Evolutionary conservation across 2,888 invertebrate genomes (phyloP).

Genomic region (Slavum lentiscoides): DNA sequence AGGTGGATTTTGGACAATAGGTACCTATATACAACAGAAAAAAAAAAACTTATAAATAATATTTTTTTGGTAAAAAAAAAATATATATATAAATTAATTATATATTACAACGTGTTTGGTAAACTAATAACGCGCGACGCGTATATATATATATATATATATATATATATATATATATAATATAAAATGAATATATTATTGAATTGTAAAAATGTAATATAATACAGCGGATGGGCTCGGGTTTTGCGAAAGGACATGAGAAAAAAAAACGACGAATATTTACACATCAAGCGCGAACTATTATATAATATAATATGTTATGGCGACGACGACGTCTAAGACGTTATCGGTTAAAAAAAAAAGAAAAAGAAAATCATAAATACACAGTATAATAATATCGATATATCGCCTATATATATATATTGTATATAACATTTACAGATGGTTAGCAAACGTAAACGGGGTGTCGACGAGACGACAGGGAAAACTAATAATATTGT

Average conservation of each 20-base stretch:
- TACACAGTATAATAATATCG: neutral
- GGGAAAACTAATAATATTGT: neutral
- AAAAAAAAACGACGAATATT: constrained; percentile 10
- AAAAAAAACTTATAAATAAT: constrained; percentile 36
- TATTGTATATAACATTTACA: neutral
- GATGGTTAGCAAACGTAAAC: neutral
- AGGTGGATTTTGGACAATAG: constrained; percentile 48
- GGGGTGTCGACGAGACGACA: neutral
- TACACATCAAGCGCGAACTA: neutral
- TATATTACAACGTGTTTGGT: neutral
- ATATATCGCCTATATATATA: neutral
- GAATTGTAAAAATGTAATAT: neutral
- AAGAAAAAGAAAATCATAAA: constrained; percentile 29
- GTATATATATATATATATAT: no score
- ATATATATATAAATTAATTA: neutral
- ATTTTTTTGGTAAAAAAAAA: constrained; percentile 29
- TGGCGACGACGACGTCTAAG: no score
- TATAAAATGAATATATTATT: neutral
- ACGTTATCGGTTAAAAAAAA: no score
- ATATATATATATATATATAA: neutral
- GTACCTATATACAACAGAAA: constrained; percentile 43
- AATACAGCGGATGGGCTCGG: neutral
- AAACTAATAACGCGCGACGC: constrained; percentile 8
- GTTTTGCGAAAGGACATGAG: neutral
- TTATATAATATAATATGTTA: no score